Conservation (phyloP, 2,113 vertebrate genomes). For the Xiphias gladius region DNA sequence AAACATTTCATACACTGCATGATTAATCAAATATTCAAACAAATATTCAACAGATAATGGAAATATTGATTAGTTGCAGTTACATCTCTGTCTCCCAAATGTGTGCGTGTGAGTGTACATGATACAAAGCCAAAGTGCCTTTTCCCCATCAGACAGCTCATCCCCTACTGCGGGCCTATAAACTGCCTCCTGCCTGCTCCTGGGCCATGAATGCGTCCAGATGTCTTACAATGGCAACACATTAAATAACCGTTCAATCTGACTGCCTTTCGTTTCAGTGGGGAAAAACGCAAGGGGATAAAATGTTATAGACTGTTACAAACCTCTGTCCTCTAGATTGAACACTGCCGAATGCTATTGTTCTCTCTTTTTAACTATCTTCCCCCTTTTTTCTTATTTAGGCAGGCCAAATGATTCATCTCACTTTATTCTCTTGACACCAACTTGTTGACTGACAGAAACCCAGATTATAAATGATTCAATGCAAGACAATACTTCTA, state of each 20-base stretch:
- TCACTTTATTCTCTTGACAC: slow-evolving; percentile 59
- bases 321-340: slow-evolving; percentile 69
- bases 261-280: slow-evolving; percentile 78
- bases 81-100: slow-evolving; percentile 2
- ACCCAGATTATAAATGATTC: slow-evolving; percentile 47
- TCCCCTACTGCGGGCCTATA: slow-evolving; percentile 71
- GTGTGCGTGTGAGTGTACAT: slow-evolving; percentile 35
- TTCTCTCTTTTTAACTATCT: slow-evolving; percentile 58
- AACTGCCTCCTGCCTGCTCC: slow-evolving; percentile 81
- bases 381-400: slow-evolving; percentile 43
- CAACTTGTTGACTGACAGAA: slow-evolving; percentile 61
- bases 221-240: slow-evolving; percentile 83
- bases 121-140: slow-evolving; percentile 64
- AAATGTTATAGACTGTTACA: slow-evolving; percentile 81
- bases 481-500: slow-evolving; percentile 26
- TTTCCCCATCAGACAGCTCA: slow-evolving; percentile 67
- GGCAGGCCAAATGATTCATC: slow-evolving; percentile 54
- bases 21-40: slow-evolving; percentile 25
- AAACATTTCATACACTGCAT: not conserved
- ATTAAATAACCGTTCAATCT: slow-evolving; percentile 84
- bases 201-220: slow-evolving; percentile 80
- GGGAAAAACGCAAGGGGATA: slow-evolving; percentile 75
- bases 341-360: slow-evolving; percentile 65
- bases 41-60: slow-evolving; percentile 17
- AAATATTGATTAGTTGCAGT: slow-evolving; percentile 13